Base-by-base conservation (phyloP, 2,888 invertebrate species). In the Conistra vaccinii region DNA sequence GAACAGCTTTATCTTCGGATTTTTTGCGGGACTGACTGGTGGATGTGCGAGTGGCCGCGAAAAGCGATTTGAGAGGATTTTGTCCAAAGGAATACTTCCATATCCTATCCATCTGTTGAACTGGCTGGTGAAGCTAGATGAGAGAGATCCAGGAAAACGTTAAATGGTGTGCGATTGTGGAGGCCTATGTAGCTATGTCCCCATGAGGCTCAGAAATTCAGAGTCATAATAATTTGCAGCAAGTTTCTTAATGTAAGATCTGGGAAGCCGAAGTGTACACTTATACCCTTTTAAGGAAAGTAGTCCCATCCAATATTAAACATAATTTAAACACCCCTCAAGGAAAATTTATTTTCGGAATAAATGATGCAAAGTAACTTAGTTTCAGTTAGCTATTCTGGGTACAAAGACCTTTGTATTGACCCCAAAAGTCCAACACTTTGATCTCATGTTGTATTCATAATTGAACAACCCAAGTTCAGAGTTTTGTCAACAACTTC, bases 381-480 rank as follows among this genome's bases (percentile, higher is more conserved):
- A 53, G 32, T 63, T 78, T 68, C 62, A 45, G n/a, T 69, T 42
- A 68, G 63, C 32, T 62, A 53, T 63, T 73, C 60, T 61, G 68
- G 60, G 63, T 58, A 60, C 48, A 48, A 55, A 55, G n/a, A 23
- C 67, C 35, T 35, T 62, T 67, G 73, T 70, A 70, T 78, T 75
- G 80, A 82, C 73, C 75, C 67, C 29, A 35, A 51, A 82, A 69
- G 42, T 74, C 51, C 45, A 45, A 74, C 35, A 65, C 26, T 69
- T 74, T 57, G 9, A 29, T 32, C 62, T 69, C 80, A 74, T 74
- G 62, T 80, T 74, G 69, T 80, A 80, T 81, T 69, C 75, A 80
- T 81, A 69, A 84, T 62, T 73, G 61, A 69, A 73, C 53, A 45
- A 53, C 14, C 67, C 62, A 74, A 79, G 58, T 81, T 55, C 3